Evolutionary conservation across 2,888 invertebrate species (phyloP).

Genomic region (Andrena dorsata): DNA sequence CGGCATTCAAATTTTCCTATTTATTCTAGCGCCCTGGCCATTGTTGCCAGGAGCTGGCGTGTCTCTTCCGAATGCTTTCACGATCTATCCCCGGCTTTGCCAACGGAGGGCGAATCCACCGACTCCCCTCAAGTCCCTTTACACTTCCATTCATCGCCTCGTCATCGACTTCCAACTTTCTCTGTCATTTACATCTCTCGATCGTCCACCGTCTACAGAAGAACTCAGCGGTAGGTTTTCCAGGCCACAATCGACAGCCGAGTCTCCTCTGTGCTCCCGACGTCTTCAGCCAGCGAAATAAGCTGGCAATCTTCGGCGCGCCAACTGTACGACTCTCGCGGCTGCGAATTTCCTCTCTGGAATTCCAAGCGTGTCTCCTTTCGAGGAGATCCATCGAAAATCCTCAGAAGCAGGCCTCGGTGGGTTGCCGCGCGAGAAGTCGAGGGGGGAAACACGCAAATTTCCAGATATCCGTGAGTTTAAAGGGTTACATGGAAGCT

Average conservation of each 20-base stretch:
- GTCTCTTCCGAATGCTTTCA: slow-evolving; percentile 44
- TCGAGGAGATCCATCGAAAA: slow-evolving; percentile 30
- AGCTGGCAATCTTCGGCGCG: slow-evolving; percentile 44
- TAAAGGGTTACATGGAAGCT: slow-evolving; percentile 1
- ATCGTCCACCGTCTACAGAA: neutral
- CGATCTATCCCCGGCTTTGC: slow-evolving; percentile 40
- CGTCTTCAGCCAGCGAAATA: slow-evolving; percentile 37
- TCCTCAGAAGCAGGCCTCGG: slow-evolving; percentile 1
- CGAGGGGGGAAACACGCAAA: slow-evolving; percentile 22
- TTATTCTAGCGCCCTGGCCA: slow-evolving; percentile 54
- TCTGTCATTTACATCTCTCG: slow-evolving; percentile 1
- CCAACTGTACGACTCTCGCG: neutral
- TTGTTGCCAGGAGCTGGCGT: slow-evolving; percentile 43
- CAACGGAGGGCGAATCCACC: slow-evolving; percentile 24
- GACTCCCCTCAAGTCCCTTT: slow-evolving; percentile 26
- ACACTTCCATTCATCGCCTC: neutral
- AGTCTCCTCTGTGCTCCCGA: neutral
- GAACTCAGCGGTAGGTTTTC: slow-evolving; percentile 2
- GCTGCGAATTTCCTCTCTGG: slow-evolving; percentile 30
- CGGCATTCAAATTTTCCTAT: slow-evolving; percentile 45
- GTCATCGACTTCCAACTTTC: neutral
- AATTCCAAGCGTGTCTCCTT: slow-evolving; percentile 18
- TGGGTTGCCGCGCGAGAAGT: neutral
- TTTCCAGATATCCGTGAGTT: slow-evolving; percentile 29
- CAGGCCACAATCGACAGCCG: neutral